phyloP scores from a whole-genome alignment of 2,888 invertebrate species.

The Drosophila birchii region DNA sequence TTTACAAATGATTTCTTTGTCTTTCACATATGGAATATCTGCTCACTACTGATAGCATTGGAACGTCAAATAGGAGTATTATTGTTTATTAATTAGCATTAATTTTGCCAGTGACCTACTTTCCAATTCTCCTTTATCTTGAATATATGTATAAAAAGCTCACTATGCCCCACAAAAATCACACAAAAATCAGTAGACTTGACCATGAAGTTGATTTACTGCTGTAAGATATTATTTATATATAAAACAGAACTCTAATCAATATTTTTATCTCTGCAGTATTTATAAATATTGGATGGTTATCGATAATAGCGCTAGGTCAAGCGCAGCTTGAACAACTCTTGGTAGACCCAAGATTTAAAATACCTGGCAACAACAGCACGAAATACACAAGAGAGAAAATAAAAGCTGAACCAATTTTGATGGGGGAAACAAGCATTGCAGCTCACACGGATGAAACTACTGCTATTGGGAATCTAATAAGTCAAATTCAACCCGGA shows the following conservation, averaged over 20 bases:
- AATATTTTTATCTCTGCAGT: background rate
- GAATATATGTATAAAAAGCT: background rate
- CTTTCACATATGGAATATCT: background rate
- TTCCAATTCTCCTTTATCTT: background rate
- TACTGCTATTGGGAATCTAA: background rate
- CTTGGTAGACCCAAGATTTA: background rate
- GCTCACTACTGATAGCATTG: background rate
- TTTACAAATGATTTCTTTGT: background rate
- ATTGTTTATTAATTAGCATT: slow-evolving; percentile 5
- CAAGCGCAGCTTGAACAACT: background rate
- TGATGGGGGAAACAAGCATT: background rate
- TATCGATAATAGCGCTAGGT: background rate
- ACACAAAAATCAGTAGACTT: background rate
- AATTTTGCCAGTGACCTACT: slow-evolving; percentile 5
- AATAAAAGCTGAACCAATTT: background rate
- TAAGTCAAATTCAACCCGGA: background rate
- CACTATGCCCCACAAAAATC: background rate
- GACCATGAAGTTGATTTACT: slow-evolving; percentile 4
- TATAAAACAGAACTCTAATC: background rate
- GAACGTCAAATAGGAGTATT: background rate
- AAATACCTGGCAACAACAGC: background rate
- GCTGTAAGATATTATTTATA: too few relatives aligned
- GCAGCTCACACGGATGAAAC: background rate
- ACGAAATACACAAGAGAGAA: background rate
- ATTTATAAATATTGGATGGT: background rate